phyloP scores from a whole-genome alignment of 23 tunicate genomes.

The Clavelina lepadiformis region DNA sequence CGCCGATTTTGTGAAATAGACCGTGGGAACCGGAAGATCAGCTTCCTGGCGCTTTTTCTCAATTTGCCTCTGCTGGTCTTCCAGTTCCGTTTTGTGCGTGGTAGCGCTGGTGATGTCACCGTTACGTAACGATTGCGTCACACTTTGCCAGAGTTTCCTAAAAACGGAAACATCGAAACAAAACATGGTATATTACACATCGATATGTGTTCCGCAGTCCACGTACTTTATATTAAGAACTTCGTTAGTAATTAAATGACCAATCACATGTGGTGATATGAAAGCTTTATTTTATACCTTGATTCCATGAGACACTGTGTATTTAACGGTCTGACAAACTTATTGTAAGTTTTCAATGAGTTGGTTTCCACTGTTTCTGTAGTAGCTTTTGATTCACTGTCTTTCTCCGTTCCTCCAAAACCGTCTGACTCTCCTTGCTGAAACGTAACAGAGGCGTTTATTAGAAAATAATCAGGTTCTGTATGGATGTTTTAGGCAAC shows the following conservation, averaged over 20 bases:
- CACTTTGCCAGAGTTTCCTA: slow-evolving; percentile 70
- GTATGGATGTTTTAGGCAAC: too few species aligned
- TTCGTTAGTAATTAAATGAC: too few species aligned
- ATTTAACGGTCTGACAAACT: slow-evolving; percentile 59
- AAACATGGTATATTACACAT: too few species aligned
- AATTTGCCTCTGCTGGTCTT: slow-evolving; percentile 62
- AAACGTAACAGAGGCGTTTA: too few species aligned
- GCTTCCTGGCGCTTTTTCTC: slow-evolving; percentile 45
- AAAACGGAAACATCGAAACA: not conserved
- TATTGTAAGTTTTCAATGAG: slow-evolving; percentile 18
- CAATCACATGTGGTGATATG: too few species aligned
- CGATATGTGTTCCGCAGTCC: too few species aligned
- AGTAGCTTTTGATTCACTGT: not conserved
- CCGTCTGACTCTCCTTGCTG: too few species aligned
- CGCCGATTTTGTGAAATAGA: slow-evolving; percentile 21
- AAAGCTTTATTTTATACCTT: too few species aligned
- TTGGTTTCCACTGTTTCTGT: slow-evolving; percentile 26
- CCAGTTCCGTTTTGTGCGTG: slow-evolving; percentile 47
- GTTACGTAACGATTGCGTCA: slow-evolving; percentile 41
- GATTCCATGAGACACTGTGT: slow-evolving; percentile 65
- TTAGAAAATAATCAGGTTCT: too few species aligned
- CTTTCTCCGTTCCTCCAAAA: too few species aligned
- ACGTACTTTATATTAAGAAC: too few species aligned
- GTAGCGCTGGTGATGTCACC: slow-evolving; percentile 62
- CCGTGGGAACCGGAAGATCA: slow-evolving; percentile 16